Conservation (phyloP, 2,888 invertebrate species). For the Scaptodrosophila latifasciaeformis region DNA sequence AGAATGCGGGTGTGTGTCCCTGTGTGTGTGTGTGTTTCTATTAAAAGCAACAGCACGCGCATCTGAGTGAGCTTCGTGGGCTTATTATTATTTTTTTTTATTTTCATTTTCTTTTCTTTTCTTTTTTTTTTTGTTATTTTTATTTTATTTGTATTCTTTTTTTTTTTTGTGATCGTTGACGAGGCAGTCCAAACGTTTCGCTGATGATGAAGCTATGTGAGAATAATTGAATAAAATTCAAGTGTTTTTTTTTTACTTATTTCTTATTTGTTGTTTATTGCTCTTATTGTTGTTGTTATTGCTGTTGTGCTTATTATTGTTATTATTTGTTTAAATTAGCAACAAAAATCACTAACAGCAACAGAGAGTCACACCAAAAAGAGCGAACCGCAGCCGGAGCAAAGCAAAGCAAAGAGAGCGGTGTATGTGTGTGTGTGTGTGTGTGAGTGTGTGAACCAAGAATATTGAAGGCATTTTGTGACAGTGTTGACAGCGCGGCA, state of each 20-base stretch:
- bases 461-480: too few relatives aligned
- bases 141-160: too few relatives aligned
- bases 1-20: slow-evolving; percentile 28
- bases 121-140: too few relatives aligned
- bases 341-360: too few relatives aligned
- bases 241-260: slow-evolving; percentile 65
- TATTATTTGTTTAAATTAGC: slow-evolving; percentile 61
- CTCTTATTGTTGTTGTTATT: slow-evolving; percentile 58
- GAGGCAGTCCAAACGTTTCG: too few relatives aligned
- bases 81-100: neutral
- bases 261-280: too few relatives aligned
- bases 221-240: slow-evolving; percentile 62
- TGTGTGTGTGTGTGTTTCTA: slow-evolving; percentile 39
- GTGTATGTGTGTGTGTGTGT: too few relatives aligned
- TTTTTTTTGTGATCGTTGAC: too few relatives aligned
- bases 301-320: too few relatives aligned
- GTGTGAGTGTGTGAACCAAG: too few relatives aligned
- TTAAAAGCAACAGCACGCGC: slow-evolving; percentile 33
- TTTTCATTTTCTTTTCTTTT: neutral
- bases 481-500: neutral
- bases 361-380: too few relatives aligned
- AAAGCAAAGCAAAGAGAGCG: too few relatives aligned
- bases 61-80: neutral
- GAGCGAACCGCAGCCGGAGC: neutral
- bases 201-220: slow-evolving; percentile 40